Conservation (phyloP, 1,140 invertebrate genomes). For the Drosophila jambulina region DNA sequence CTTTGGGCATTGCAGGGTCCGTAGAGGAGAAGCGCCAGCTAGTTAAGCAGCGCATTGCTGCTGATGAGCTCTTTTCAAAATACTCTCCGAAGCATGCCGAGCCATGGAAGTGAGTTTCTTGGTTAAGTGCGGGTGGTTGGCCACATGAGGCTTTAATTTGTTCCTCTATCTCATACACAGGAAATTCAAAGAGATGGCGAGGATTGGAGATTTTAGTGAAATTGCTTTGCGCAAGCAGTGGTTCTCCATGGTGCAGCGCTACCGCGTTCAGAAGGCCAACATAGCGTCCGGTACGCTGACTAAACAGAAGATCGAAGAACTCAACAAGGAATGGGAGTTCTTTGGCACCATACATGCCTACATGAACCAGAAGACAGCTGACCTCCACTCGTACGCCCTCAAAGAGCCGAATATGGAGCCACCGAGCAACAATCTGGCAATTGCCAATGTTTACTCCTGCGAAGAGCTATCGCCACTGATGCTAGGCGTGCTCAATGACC, state of each 20-base stretch:
- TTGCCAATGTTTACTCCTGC: conserved; percentile 50
- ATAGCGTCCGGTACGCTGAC: conserved; percentile 36
- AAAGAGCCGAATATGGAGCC: conserved; percentile 65
- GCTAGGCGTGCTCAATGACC: conserved; percentile 57
- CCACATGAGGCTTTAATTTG: not conserved
- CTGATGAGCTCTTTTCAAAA: conserved; percentile 65
- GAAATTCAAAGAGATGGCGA: conserved; percentile 62
- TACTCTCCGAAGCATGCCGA: conserved; percentile 59
- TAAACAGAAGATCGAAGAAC: conserved; percentile 42
- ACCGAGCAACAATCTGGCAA: conserved; percentile 39
- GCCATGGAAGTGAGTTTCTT: conserved; percentile 74
- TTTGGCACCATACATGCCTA: conserved; percentile 72
- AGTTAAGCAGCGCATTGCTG: conserved; percentile 58
- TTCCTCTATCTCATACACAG: conserved; percentile 17
- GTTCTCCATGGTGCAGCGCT: conserved; percentile 72
- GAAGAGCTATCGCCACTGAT: conserved; percentile 32
- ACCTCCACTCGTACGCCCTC: conserved; percentile 78
- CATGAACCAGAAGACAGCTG: conserved; percentile 75
- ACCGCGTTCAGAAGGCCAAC: conserved; percentile 70
- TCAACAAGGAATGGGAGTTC: conserved; percentile 80
- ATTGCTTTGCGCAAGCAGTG: conserved; percentile 75
- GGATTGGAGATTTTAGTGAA: conserved; percentile 73
- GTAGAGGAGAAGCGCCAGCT: conserved; percentile 57
- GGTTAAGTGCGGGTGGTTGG: not conserved
- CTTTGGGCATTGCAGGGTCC: conserved; percentile 45